Evolutionary conservation across 1,140 invertebrate species (phyloP), one percentile per base, ranked within the genome.

Genomic region (Drosophila prosaltans): DNA sequence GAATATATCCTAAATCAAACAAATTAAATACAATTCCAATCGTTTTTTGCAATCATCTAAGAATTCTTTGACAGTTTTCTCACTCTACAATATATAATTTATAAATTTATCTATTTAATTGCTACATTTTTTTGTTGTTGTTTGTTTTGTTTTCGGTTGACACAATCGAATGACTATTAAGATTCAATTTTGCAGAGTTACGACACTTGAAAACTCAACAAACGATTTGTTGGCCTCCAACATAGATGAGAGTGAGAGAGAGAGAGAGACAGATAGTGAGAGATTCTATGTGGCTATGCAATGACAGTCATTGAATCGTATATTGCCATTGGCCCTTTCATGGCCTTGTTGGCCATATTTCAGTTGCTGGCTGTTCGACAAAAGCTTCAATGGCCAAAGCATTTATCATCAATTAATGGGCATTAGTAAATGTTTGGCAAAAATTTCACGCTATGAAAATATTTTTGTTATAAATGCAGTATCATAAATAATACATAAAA

Each of bases 331-430:
- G 45, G 45, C 16, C 45, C 5, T 48, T 36, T 36, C 32, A 36
- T 36, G 32, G 32, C 32, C 32, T 36, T 7, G 3, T 48, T 48
- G 5, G 45, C 21, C 45, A 39, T 40, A 60, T 40, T 60, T 60
- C 32, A 60, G 39, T 60, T 24, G 32, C 57, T 59, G 28, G n/a
- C 57, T 16, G 11, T 60, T 40, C 9, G 39, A 43, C 61, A 41
- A 48, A 65, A 65, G 51, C 63, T 30, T 32, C 21, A 26, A 45
- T 41, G 58, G 55, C 67, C 24, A 65, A 51, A 78, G 63, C 75
- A 78, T 78, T 78, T 69, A 80, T 78, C 72, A 82, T 81, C 80
- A 81, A 81, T 82, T 69, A 81, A 81, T 74, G 70, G 45, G 66
- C 71, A 81, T 81, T 74, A 78, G 75, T 69, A 69, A 83, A 79